phyloP scores from a whole-genome alignment of 2,888 invertebrate species.

The Adelognathus sp. region DNA sequence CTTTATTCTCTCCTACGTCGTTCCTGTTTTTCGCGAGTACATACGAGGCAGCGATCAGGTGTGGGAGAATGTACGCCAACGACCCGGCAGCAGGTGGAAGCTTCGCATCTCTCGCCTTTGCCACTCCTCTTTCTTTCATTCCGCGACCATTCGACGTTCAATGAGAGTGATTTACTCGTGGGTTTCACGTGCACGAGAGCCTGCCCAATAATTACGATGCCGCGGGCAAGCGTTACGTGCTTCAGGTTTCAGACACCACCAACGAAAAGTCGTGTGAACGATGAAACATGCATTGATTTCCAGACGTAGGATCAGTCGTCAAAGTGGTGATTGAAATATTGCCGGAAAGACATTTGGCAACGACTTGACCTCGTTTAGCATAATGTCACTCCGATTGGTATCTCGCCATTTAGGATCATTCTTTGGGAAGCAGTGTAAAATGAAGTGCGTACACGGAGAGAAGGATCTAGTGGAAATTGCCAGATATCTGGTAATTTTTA shows the following conservation, averaged over 20 bases:
- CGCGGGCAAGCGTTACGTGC: conserved; percentile 37
- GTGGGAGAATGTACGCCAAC: background rate
- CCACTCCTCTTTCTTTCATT: background rate
- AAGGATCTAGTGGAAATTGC: no score
- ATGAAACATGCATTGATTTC: background rate
- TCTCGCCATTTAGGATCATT: no score
- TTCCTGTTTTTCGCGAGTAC: conserved; percentile 8
- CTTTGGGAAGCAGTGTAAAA: no score
- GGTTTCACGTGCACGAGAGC: conserved; percentile 6
- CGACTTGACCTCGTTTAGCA: no score
- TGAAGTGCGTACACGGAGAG: no score
- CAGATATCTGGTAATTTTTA: no score
- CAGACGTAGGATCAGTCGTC: no score
- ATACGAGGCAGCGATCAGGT: background rate
- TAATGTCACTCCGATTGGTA: no score
- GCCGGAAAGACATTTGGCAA: no score
- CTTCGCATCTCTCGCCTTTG: background rate
- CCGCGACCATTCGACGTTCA: conserved; percentile 27
- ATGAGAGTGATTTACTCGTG: conserved; percentile 42
- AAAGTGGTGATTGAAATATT: no score
- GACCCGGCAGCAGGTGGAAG: conserved; percentile 1
- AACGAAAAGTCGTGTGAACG: background rate
- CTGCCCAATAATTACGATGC: conserved; percentile 45
- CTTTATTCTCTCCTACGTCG: background rate
- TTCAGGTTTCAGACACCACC: conserved; percentile 19